These are phyloP conservation scores for Drosophila prolongata DNA, from an alignment of 2,888 invertebrate genomes.

Conservation along the genomic window DNA sequence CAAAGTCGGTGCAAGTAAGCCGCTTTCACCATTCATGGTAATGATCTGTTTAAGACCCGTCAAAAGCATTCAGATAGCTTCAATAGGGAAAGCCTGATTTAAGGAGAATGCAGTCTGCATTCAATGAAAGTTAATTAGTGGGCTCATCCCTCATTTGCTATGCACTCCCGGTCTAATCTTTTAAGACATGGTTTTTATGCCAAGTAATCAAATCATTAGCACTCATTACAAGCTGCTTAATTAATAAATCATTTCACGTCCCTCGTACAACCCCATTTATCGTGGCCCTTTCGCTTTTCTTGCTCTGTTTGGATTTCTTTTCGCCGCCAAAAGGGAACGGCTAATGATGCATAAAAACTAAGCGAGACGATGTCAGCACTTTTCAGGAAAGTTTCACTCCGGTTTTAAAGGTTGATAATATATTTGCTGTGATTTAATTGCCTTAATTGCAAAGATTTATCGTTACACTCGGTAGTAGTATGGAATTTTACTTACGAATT, in stretches of 20 bases:
- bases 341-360: constrained; percentile 60
- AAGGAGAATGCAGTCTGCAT: not conserved
- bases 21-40: constrained; percentile 52
- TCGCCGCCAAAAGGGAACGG: constrained; percentile 27
- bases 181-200: constrained; percentile 46
- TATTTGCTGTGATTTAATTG: not conserved
- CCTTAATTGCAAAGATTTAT: too few relatives aligned
- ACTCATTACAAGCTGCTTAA: constrained; percentile 69
- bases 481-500: too few relatives aligned
- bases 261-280: constrained; percentile 2
- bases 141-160: constrained; percentile 39
- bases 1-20: constrained; percentile 15
- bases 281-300: constrained; percentile 10
- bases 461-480: too few relatives aligned
- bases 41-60: constrained; percentile 60
- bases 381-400: constrained; percentile 10
- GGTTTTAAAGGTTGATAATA: not conserved
- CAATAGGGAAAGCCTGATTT: not conserved
- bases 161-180: constrained; percentile 15
- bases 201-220: constrained; percentile 75
- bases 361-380: constrained; percentile 20
- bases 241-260: constrained; percentile 66
- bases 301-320: constrained; percentile 20
- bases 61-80: not conserved
- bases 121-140: constrained; percentile 51